Conservation (phyloP, 1,140 invertebrate genomes). For the Drosophila sp. region DNA sequence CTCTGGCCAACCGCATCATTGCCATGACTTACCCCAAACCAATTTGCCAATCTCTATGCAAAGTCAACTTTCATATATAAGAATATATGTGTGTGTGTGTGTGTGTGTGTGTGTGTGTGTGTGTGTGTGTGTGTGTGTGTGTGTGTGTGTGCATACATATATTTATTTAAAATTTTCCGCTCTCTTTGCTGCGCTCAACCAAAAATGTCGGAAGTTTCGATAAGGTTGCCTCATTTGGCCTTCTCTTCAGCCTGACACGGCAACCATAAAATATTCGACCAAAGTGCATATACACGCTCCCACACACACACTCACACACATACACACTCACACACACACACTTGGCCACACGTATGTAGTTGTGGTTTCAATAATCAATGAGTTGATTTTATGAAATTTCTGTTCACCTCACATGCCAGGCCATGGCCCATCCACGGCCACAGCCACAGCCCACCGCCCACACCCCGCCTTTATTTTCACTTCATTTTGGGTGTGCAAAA, state of each 20-base stretch:
- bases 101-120: background rate
- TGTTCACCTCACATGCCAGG: constrained; percentile 32
- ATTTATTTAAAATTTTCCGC: constrained; percentile 74
- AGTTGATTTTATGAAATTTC: constrained; percentile 79
- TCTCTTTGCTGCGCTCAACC: constrained; percentile 60
- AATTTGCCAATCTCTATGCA: constrained; percentile 23
- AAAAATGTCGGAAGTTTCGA: constrained; percentile 67
- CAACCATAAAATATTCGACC: constrained; percentile 68
- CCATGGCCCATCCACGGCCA: constrained; percentile 19
- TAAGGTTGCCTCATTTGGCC: constrained; percentile 50
- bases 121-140: constrained; percentile 9
- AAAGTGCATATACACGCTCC: constrained; percentile 67
- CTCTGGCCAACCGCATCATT: constrained; percentile 51
- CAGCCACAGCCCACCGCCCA: background rate
- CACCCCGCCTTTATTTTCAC: constrained; percentile 9
- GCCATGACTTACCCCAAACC: constrained; percentile 12
- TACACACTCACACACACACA: constrained; percentile 13
- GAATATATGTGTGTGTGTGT: constrained; percentile 22
- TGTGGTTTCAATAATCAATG: constrained; percentile 80
- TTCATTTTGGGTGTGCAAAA: constrained; percentile 56
- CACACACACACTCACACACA: constrained; percentile 29
- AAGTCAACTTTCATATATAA: constrained; percentile 12
- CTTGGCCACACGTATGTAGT: constrained; percentile 49
- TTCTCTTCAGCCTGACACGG: constrained; percentile 47
- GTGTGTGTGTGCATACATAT: constrained; percentile 9